Evolutionary conservation across 1,140 invertebrate species (phyloP), one percentile per base, ranked within the genome.

Genomic region (Oppia nitens): DNA sequence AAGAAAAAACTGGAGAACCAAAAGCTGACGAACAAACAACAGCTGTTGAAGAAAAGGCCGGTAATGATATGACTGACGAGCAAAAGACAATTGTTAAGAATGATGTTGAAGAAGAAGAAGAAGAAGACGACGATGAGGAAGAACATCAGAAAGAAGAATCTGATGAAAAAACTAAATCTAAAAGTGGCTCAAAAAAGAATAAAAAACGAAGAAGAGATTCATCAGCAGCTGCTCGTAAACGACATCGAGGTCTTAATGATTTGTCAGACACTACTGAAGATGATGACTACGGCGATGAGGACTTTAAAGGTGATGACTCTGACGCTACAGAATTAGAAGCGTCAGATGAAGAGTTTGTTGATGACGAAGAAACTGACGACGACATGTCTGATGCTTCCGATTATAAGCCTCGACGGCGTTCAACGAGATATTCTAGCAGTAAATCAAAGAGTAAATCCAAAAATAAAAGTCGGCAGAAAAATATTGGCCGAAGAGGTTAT

Each of bases 211-310:
- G 25, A 57, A 49, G 24, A 25, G 14, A 23, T 11, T 49, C 3
- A 57, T 40, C 58, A 54, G 47, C 54, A 27, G 4, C 29, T 23
- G 14, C 9, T 11, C 60, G 54, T 50, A 59, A 54, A 60, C 27
- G 57, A 57, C 73, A 83, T 1, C 54, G 65, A 48, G 83, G 83
- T 63, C 70, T 90, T 1, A 88, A 85, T 65, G 85, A 82, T 60
- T 71, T 92, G 12, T 86, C 89, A 64, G 79, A 85, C 2, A 81
- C 81, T 28, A 83, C 86, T 67, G 80, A 79, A 23, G 66, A 67
- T 61, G 78, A 75, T 60, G 63, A 64, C 61, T 78, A 75, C 59
- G 85, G 82, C 1, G 87, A 90, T 67, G 85, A 89, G 70, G 86
- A 53, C 17, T 64, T 67, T 61, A 49, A 53, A 57, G 59, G 29